Percentiles rank a stretch among this genome's conserved stretches.
These are phyloP conservation scores for Cerastoderma edule DNA, from an alignment of 2,888 invertebrate species.

Conservation along the genomic window DNA sequence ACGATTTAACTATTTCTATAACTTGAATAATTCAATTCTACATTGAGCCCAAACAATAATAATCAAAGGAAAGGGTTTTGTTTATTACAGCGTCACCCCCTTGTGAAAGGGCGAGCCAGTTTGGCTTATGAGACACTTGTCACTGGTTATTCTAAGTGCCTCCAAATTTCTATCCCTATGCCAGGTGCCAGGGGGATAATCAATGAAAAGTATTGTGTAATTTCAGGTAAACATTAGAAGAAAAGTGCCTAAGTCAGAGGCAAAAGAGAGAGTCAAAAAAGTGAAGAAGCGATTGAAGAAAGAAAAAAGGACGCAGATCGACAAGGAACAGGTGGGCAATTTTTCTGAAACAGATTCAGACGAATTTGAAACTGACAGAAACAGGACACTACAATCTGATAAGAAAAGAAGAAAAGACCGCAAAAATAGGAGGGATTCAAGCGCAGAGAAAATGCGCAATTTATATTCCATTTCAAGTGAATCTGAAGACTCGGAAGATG, in stretches of 20 bases:
- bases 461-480: constrained; percentile 18
- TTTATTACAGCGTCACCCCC: too few relatives aligned
- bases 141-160: too few relatives aligned
- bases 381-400: background rate
- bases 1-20: too few relatives aligned
- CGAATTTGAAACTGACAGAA: constrained; percentile 18
- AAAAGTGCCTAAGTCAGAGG: constrained; percentile 69
- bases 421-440: background rate
- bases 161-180: too few relatives aligned
- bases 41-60: too few relatives aligned
- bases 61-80: too few relatives aligned
- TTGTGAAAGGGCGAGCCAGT: too few relatives aligned
- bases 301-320: constrained; percentile 43
- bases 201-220: too few relatives aligned
- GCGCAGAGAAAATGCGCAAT: constrained; percentile 21
- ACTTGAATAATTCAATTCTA: too few relatives aligned
- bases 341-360: constrained; percentile 12
- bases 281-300: constrained; percentile 64
- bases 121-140: too few relatives aligned
- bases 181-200: too few relatives aligned
- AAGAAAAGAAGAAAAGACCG: constrained; percentile 15
- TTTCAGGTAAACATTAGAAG: constrained; percentile 71
- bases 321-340: constrained; percentile 28
- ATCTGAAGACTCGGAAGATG: constrained; percentile 17
- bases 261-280: constrained; percentile 61